A percentile compares a stretch with the other conserved stretches of the same genome.
Evolutionary conservation across 1,140 invertebrate species (phyloP).

Genomic region (Cyclina sinensis): DNA sequence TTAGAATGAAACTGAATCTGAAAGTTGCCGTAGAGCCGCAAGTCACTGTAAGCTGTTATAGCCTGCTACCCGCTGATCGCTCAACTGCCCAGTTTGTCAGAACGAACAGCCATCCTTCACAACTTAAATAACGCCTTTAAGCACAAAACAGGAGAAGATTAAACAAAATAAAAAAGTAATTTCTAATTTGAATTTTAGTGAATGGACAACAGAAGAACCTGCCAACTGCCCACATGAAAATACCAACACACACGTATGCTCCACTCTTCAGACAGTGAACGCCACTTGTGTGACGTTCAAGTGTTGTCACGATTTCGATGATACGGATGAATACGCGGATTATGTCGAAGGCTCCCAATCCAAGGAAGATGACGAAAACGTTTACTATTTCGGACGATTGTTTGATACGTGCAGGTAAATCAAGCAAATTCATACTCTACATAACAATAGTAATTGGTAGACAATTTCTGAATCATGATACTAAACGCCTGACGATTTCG

Average conservation of each 20-base stretch:
- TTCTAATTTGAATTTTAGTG: background rate
- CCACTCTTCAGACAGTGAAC: background rate
- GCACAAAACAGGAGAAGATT: no score
- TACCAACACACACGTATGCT: slow-evolving; percentile 19
- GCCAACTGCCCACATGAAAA: slow-evolving; percentile 33
- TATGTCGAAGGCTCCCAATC: background rate
- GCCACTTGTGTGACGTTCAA: slow-evolving; percentile 9
- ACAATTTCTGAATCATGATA: no score
- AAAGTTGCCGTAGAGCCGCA: no score
- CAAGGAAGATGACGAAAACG: background rate
- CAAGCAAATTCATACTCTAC: background rate
- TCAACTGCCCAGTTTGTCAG: no score
- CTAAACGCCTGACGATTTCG: no score
- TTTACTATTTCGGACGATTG: background rate
- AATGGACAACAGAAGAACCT: slow-evolving; percentile 16
- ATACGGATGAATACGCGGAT: background rate
- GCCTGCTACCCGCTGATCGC: no score
- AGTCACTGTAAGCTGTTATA: no score
- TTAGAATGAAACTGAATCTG: no score
- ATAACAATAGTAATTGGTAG: no score
- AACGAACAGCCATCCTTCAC: no score
- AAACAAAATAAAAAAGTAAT: no score
- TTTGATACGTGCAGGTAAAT: background rate
- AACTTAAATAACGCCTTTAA: no score
- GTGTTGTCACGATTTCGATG: slow-evolving; percentile 7